These are phyloP conservation scores for Rallus limicola DNA, from an alignment of 2,113 vertebrate species.

Conservation along the genomic window DNA sequence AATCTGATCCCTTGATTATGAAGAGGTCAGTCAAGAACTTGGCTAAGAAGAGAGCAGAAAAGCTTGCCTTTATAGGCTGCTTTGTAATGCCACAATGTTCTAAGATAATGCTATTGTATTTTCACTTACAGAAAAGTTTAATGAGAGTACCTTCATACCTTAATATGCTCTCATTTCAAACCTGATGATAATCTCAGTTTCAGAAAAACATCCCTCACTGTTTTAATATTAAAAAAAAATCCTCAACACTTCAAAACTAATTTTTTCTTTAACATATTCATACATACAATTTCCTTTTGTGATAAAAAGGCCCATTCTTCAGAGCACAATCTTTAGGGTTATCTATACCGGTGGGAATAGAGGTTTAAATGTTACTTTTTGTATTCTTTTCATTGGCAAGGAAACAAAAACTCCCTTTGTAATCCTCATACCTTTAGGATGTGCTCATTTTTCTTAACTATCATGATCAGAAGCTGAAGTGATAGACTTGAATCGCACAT, in stretches of 20 bases:
- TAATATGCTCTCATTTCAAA: neutral
- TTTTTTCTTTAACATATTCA: neutral
- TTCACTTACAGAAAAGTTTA: neutral
- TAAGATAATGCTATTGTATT: neutral
- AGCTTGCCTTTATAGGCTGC: neutral
- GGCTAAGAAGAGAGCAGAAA: neutral
- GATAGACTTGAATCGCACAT: neutral
- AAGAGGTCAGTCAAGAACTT: neutral
- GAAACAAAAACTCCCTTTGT: neutral
- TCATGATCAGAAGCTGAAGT: neutral
- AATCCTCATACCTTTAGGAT: neutral
- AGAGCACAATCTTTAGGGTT: neutral
- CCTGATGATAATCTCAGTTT: neutral
- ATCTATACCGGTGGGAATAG: neutral
- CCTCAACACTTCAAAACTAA: neutral
- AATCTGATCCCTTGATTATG: neutral
- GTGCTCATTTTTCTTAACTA: neutral
- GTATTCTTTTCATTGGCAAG: neutral
- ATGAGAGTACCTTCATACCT: neutral
- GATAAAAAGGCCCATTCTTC: neutral
- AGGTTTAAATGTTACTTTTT: neutral
- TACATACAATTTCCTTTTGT: neutral
- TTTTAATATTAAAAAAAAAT: neutral
- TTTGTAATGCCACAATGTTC: neutral
- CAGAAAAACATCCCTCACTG: neutral